Evolutionary conservation across 2,888 invertebrate species (phyloP).

Genomic region (Electrophaes corylata): DNA sequence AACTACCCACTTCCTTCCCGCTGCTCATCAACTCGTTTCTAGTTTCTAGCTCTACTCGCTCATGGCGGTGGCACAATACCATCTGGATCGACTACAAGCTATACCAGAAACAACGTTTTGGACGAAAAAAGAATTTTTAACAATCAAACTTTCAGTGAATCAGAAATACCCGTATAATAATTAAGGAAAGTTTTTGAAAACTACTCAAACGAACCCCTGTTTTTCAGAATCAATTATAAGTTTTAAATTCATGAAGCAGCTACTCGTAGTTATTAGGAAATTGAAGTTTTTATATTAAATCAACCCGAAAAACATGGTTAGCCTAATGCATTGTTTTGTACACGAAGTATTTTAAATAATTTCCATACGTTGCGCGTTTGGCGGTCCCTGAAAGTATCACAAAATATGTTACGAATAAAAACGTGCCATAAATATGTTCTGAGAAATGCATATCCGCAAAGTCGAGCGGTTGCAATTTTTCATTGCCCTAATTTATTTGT

Average conservation of each 20-base stretch:
- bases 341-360: constrained; percentile 25
- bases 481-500: constrained; percentile 10
- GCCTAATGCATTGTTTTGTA: constrained; percentile 18
- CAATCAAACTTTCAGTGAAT: no score
- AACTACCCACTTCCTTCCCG: no score
- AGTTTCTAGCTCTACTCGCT: no score
- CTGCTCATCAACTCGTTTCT: no score
- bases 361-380: constrained; percentile 20
- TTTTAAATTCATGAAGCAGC: no score
- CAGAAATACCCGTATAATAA: no score
- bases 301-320: background rate
- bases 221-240: background rate
- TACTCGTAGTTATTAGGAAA: background rate
- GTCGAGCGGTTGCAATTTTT: constrained; percentile 9
- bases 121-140: no score
- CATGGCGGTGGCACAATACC: no score
- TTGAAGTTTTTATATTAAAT: background rate
- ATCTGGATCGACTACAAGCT: no score
- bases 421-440: constrained; percentile 19
- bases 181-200: no score
- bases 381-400: constrained; percentile 13
- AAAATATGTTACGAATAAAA: constrained; percentile 20
- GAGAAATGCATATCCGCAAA: constrained; percentile 18
- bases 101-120: no score
- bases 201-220: no score